Base-by-base conservation (phyloP, 1,140 invertebrate species). In the Aphelenchoides besseyi region DNA sequence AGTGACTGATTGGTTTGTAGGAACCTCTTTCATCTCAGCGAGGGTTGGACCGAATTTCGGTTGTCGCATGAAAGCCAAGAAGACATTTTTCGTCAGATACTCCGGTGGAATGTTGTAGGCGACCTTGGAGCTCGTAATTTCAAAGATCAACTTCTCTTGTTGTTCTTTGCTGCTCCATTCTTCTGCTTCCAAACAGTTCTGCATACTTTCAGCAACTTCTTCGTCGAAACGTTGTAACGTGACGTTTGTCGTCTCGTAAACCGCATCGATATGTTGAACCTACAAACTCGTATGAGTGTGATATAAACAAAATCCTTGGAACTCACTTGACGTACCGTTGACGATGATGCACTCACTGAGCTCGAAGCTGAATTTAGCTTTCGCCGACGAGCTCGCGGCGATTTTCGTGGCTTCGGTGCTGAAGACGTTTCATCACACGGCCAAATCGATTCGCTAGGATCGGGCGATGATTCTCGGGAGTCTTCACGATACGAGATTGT, bases 101-200 rank as follows among this genome's bases (percentile, higher is more conserved):
- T 76, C 75, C 75, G 74, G 55, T 1, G 75, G 28, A 8, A 76
- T 79, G 33, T 76, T 76, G 36, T 79, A 79, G 0, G 75, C 75
- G 0, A 76, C 26, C 37, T 76, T 77, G 8, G 75, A 76, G 2
- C 77, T 79, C 32, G 78, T 76, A 18, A 76, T 76, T 53, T 76
- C 75, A 35, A 76, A 35, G 48, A 76, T 76, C 23, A 76, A 66
- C 33, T 78, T 78, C 26, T 61, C 32, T 63, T 63, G 59, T 54
- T 48, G 35, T 3, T 55, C 33, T 41, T 37, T 72, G 23, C 41
- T 55, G 8, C 36, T 29, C 8, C 41, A 53, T 1, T 69, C 67
- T 12, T 75, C 73, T 2, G 73, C 33, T 16, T 63, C 48, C 0
- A 76, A 26, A n/a, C 73, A 33, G 26, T 75, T 32, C 48, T 23